A percentile compares a stretch with the other conserved stretches of the same genome.
Conservation (phyloP, 37 sponge, comb jelly and placozoan genomes). For the Eunapius fragilis region DNA sequence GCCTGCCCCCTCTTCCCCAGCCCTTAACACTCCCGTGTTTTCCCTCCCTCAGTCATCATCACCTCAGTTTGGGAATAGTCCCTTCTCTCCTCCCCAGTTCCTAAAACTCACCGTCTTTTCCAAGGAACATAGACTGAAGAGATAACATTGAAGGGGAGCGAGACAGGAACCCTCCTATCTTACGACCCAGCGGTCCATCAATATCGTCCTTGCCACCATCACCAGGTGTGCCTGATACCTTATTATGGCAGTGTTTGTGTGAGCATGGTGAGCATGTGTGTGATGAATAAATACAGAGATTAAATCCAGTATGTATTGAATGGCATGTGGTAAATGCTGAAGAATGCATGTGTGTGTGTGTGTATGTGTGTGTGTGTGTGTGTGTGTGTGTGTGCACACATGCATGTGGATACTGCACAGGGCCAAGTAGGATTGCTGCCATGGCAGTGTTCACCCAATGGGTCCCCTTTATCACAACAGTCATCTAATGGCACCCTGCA, state of each 20-base stretch:
- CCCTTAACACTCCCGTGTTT: neutral
- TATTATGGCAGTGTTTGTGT: neutral
- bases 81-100: neutral
- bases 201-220: conserved; percentile 24
- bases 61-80: neutral
- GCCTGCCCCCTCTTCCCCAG: neutral
- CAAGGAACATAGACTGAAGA: conserved; percentile 49
- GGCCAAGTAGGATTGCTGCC: neutral
- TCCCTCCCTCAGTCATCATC: too few species aligned
- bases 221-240: neutral
- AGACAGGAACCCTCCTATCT: conserved; percentile 24
- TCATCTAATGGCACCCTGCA: too few species aligned
- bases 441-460: neutral
- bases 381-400: neutral
- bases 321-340: conserved; percentile 23
- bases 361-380: neutral
- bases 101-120: conserved; percentile 12
- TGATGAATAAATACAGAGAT: neutral
- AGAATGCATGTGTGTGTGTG: conserved; percentile 18
- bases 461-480: too few species aligned
- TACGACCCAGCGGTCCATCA: neutral
- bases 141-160: conserved; percentile 37
- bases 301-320: neutral
- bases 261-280: neutral
- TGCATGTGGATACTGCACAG: neutral